phyloP scores from a whole-genome alignment of 2,113 vertebrate genomes.

The Eclectus roratus region DNA sequence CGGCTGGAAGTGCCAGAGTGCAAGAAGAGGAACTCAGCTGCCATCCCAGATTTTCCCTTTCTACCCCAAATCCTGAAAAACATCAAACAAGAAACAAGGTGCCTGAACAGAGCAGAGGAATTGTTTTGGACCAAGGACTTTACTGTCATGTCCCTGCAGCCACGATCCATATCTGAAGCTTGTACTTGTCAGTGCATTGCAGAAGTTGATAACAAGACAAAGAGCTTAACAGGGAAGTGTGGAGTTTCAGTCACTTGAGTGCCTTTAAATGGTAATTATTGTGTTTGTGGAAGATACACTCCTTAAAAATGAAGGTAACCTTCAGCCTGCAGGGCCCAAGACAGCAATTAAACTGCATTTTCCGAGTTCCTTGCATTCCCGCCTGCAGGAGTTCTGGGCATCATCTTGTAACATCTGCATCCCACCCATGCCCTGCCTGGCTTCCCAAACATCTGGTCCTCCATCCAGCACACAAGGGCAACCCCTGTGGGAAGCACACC shows the following conservation, averaged over 20 bases:
- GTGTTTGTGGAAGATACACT: constrained; percentile 42
- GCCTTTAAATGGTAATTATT: constrained; percentile 23
- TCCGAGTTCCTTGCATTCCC: constrained; percentile 54
- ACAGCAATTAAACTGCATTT: constrained; percentile 46
- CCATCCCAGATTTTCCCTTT: background rate
- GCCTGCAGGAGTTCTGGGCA: constrained; percentile 44
- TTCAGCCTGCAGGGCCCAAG: constrained; percentile 3
- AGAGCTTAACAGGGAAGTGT: background rate
- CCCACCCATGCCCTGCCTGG: constrained; percentile 47
- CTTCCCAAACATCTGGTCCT: constrained; percentile 31
- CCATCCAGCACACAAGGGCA: background rate
- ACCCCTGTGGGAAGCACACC: background rate
- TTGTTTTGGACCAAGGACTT: background rate
- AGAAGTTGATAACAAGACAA: background rate
- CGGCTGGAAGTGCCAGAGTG: background rate
- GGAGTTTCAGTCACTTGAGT: background rate
- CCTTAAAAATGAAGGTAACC: constrained; percentile 48
- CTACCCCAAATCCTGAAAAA: background rate
- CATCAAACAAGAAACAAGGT: background rate
- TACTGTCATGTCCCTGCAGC: background rate
- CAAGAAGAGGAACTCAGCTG: background rate
- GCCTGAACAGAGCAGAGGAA: background rate
- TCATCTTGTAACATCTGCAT: constrained; percentile 14
- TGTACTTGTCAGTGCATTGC: rapidly evolving
- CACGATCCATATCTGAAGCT: background rate